Evolutionary conservation across 2,888 invertebrate species (phyloP), one percentile per base, ranked within the genome.

Genomic region (Achlya flavicornis): DNA sequence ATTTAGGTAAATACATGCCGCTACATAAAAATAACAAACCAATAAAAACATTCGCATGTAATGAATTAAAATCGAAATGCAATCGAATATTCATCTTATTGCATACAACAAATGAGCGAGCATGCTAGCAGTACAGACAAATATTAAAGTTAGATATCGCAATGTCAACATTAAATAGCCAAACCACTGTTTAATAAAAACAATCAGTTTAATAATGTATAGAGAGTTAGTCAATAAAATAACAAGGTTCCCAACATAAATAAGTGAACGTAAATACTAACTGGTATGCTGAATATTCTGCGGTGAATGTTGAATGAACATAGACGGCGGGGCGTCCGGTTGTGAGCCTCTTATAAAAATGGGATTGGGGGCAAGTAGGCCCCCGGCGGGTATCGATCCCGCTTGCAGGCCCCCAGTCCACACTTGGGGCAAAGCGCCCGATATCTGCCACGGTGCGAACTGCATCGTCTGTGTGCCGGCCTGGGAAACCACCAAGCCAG

Each of bases 271-370:
- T n/a, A 46, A n/a, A n/a, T 88, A 92, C 93, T 90, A 75, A 93
- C 93, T 90, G 76, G 81, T 80, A 91, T 74, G 96, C 79, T 86
- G 92, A 1, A 91, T 88, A 73, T 88, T 92, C 72, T 96, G 95
- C 14, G 97, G 97, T 73, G 96, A 96, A 73, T 96, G 96, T 77
- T 97, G 97, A 76, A 98, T 97, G 83, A 97, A 98, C 97, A 98
- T 97, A 43, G 96, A 95, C 12, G 94, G 93, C 12, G 83, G 79
- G 0, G 94, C 91, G 82, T 97, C 97, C 1, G 96, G 95, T 81
- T 97, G 97, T 0, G 96, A 95, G 26, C 97, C 97, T 57, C 98
- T 91, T 72, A 98, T 97, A 85, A 97, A 96, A 78, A 98, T 97
- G 8, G 96, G 97, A 90, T 97, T 97, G 16, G 96, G 96, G 0